Evolutionary conservation across 2,888 invertebrate genomes (phyloP), one percentile per base, ranked within the genome.

Genomic region (Hymenopus coronatus): DNA sequence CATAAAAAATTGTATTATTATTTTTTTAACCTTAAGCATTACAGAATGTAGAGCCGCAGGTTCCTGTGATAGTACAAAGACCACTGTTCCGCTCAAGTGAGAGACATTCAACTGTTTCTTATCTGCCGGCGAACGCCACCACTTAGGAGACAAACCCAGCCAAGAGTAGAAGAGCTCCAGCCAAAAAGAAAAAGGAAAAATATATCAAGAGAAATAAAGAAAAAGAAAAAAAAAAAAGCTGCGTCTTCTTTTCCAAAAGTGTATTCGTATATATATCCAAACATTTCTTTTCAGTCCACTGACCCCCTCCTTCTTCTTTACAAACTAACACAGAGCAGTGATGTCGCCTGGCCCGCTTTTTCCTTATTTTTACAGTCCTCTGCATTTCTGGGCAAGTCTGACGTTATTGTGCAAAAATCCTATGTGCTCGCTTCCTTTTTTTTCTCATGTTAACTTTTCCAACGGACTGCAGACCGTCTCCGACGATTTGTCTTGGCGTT

Each of bases 201-300:
- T 81, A 15, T 70, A 54, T 25, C 70, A n/a, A 28, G 25, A n/a
- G n/a, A n/a, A n/a, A n/a, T n/a, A n/a, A n/a, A n/a, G n/a, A n/a
- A n/a, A n/a, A 30, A 84, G 84, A 84, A 81, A 81, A 25, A 54
- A 85, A 85, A 40, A 54, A 40, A 28, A 70, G 12, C 15, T n/a
- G 85, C 28, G 14, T 70, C 27, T 70, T 28, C 86, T 86, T 30
- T 81, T 54, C 70, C 85, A 85, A 85, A 85, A 85, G 85, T 87
- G 82, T 54, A 87, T 87, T 46, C 85, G n/a, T 85, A 85, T 85
- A 85, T 84, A 84, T 84, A 81, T 82, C 87, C 87, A 87, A 82
- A 54, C 46, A 25, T 87, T 87, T 87, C 82, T 87, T 70, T 87
- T 87, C 33, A 82, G 81, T 87, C 70, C 82, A 82, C 25, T 87